These are phyloP conservation scores for Theristicus caerulescens DNA, from an alignment of 2,113 vertebrate genomes.

Conservation along the genomic window DNA sequence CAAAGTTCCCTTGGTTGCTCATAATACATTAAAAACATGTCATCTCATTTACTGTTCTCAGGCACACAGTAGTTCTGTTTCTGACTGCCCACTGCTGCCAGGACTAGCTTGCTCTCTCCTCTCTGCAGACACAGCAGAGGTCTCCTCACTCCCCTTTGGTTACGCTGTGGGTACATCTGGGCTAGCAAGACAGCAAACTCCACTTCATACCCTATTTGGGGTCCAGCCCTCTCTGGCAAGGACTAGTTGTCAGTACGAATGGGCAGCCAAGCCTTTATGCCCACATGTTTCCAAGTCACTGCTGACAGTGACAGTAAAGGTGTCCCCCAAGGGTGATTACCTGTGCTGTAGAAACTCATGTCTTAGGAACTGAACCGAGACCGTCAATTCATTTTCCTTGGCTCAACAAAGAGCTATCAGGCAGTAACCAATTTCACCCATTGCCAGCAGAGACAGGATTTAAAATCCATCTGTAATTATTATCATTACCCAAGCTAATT, in stretches of 20 bases:
- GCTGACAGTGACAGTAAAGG: background rate
- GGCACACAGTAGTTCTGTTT: background rate
- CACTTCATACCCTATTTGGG: background rate
- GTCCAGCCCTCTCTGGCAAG: background rate
- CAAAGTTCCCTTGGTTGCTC: background rate
- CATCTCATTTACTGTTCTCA: background rate
- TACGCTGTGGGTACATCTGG: background rate
- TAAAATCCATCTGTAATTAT: background rate
- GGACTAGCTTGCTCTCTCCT: background rate
- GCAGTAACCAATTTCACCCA: background rate
- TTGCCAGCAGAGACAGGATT: background rate
- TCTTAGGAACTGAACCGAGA: background rate
- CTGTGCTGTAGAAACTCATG: background rate
- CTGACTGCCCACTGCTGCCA: background rate
- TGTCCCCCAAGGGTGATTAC: background rate
- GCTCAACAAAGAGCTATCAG: background rate
- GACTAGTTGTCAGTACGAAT: background rate
- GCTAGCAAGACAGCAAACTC: background rate
- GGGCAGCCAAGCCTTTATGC: background rate
- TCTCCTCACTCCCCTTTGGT: background rate
- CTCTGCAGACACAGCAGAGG: background rate
- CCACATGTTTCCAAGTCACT: background rate
- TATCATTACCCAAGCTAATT: background rate
- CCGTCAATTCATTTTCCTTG: background rate
- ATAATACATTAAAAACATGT: background rate